A percentile compares a stretch with the other conserved stretches of the same genome.
These are phyloP conservation scores for Spisula solida DNA, from an alignment of 2,888 invertebrate genomes.

Conservation along the genomic window DNA sequence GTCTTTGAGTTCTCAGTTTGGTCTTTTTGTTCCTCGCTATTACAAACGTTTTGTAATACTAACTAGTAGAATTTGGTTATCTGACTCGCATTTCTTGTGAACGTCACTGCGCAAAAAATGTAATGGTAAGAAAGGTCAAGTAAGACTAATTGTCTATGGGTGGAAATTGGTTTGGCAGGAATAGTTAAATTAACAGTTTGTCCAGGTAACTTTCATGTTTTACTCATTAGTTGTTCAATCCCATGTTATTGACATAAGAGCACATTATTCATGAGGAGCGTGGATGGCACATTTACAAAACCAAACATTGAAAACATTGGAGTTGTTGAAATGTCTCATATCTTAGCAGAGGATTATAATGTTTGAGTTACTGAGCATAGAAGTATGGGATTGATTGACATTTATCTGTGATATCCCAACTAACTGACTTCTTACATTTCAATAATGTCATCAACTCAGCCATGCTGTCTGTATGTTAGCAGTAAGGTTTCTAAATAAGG, in stretches of 20 bases:
- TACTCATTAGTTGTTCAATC: not conserved
- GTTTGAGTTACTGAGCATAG: not conserved
- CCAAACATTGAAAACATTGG: not conserved
- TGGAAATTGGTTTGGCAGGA: too few relatives aligned
- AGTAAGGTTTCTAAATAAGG: not conserved
- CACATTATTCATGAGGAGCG: not conserved
- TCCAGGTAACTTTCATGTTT: too few relatives aligned
- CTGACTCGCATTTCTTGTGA: too few relatives aligned
- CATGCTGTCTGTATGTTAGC: not conserved
- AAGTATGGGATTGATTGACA: conserved; percentile 4
- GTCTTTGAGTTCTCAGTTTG: too few relatives aligned
- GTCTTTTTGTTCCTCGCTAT: too few relatives aligned
- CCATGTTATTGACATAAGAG: not conserved
- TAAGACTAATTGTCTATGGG: too few relatives aligned
- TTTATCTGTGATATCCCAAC: not conserved
- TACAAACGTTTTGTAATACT: too few relatives aligned
- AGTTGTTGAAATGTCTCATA: not conserved
- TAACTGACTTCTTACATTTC: not conserved
- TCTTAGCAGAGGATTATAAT: not conserved
- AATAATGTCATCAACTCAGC: not conserved
- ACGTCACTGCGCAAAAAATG: too few relatives aligned
- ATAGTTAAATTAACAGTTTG: too few relatives aligned
- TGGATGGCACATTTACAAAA: not conserved
- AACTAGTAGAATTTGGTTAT: too few relatives aligned
- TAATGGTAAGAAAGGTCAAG: too few relatives aligned